Base-by-base conservation (phyloP, 2,888 invertebrate species). In the Pyrgus malvae region DNA sequence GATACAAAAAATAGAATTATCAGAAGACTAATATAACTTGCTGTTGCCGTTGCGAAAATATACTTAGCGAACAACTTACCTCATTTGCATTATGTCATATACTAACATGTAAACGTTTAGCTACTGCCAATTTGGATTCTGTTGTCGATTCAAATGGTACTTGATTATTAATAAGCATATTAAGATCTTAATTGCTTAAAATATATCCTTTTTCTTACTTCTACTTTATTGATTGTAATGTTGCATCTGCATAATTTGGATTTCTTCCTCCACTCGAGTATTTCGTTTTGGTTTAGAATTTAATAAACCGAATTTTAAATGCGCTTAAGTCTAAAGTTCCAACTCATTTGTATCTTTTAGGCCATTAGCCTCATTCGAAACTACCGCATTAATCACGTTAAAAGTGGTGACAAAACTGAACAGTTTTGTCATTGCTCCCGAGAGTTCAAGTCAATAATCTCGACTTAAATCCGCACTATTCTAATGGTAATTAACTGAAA, bases 61-160 rank as follows among this genome's bases (percentile, higher is more conserved):
- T 70, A 64, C 72, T 66, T 67, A 37, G 66, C 65, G 72, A 73
- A 70, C 63, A 69, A 67, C 72, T 76, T 67, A 67, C 41, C 78
- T 85, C 71, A 86, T 89, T 87, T 79, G 74, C 86, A 88, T 89
- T 74, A 74, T 83, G 83, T 83, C 80, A 78, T 80, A 80, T 77
- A 70, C 71, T 69, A 73, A 74, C 73, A 78, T 77, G 78, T 76
- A 72, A 79, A 70, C 72, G 72, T 78, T 81, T 72, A 72, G 88
- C 87, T 88, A 87, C 88, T 68, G 78, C 65, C 61, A 69, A 66
- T 67, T 54, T n/a, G 21, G 11, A 23, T 53, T 45, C 31, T 4
- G 19, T 38, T 37, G 33, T 21, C 16, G 38, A 21, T 37, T 48
- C 17, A 19, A 37, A 48, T 38, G 16, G 27, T 51, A 23, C 9